phyloP scores from a whole-genome alignment of 2,113 vertebrate genomes.

The Telmatochromis sp. region DNA sequence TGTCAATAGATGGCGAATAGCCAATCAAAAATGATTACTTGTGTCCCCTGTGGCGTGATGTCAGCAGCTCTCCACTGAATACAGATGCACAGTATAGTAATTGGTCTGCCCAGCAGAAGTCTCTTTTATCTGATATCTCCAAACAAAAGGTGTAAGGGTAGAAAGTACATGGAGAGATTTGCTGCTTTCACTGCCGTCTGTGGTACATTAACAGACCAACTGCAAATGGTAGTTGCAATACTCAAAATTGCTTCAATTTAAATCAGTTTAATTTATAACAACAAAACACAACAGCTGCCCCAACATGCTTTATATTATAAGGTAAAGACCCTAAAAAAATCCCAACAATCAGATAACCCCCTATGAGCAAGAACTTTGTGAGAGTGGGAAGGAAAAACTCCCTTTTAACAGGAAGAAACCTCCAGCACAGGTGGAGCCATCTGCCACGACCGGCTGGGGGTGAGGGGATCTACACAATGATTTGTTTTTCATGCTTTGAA shows the following conservation, averaged over 20 bases:
- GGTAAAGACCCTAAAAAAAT: background rate
- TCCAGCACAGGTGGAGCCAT: background rate
- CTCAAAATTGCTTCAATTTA: background rate
- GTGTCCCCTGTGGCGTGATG: background rate
- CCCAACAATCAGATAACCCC: background rate
- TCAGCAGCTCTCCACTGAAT: background rate
- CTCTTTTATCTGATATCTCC: background rate
- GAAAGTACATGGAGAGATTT: background rate
- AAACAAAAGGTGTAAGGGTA: background rate
- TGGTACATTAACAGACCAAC: background rate
- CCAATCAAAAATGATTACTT: background rate
- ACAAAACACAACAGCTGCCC: background rate
- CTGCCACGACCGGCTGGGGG: background rate
- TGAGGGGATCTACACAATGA: background rate
- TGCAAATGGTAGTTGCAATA: background rate
- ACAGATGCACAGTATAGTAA: background rate
- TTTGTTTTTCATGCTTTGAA: background rate
- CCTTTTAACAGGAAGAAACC: background rate
- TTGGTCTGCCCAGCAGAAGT: background rate
- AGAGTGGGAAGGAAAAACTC: background rate
- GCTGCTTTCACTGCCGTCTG: background rate
- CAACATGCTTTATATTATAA: background rate
- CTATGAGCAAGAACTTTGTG: background rate
- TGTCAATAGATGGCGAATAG: background rate
- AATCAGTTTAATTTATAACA: background rate